Conservation (phyloP, 2,888 invertebrate species). For the Furcula furcula region DNA sequence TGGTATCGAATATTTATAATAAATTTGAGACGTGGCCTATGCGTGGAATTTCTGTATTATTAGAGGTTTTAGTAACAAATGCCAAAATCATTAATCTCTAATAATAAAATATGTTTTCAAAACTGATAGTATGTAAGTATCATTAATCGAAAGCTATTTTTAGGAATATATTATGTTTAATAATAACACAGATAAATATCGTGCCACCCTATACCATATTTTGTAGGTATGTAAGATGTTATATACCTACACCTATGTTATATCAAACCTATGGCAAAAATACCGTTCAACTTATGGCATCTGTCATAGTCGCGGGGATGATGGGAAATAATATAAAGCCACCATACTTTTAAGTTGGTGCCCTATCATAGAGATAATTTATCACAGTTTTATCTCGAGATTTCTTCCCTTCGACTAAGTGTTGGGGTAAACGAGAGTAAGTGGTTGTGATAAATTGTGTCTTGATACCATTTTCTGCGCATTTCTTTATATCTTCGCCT, state of each 20-base stretch:
- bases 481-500: not conserved
- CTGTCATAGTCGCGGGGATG: conserved; percentile 7
- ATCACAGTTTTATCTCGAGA: conserved; percentile 64
- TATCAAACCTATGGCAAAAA: no score
- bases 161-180: no score
- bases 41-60: not conserved
- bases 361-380: conserved; percentile 65
- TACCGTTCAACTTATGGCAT: not conserved
- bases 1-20: conserved; percentile 33
- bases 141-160: no score
- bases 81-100: no score
- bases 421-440: conserved; percentile 39
- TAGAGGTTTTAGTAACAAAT: no score
- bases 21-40: not conserved
- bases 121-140: no score
- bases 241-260: no score
- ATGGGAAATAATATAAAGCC: conserved; percentile 37
- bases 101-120: no score
- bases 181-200: no score
- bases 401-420: conserved; percentile 42
- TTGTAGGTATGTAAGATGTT: not conserved
- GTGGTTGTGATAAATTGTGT: conserved; percentile 40
- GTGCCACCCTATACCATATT: no score
- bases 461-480: conserved; percentile 14
- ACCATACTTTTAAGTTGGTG: conserved; percentile 45